Percentiles rank a stretch among this genome's conserved stretches.
phyloP scores from a whole-genome alignment of 2,888 invertebrate genomes.

The Polietes domitor region DNA sequence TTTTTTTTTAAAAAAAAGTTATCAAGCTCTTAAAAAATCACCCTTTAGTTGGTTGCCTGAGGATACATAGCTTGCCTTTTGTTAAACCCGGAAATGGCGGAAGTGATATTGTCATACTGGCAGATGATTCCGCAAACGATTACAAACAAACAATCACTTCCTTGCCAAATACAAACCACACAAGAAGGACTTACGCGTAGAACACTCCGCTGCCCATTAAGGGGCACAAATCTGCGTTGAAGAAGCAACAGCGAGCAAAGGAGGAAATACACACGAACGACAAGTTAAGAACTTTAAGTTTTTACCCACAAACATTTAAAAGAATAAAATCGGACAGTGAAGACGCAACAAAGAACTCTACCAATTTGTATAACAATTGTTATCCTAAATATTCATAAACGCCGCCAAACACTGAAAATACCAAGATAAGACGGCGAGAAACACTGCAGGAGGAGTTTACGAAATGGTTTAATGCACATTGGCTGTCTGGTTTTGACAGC shows the following conservation, averaged over 20 bases:
- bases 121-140: neutral
- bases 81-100: conserved; percentile 9
- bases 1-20: too few species aligned
- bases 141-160: neutral
- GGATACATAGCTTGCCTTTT: too few species aligned
- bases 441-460: too few species aligned
- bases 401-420: neutral
- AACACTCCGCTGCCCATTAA: neutral
- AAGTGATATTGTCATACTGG: conserved; percentile 7
- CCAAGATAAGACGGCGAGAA: neutral
- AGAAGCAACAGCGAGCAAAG: neutral
- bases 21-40: too few species aligned
- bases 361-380: conserved; percentile 21
- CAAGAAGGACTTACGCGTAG: neutral
- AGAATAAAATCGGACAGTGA: too few species aligned
- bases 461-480: too few species aligned
- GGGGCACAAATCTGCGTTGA: neutral
- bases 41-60: too few species aligned
- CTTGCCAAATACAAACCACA: neutral
- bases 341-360: neutral
- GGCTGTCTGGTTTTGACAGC: neutral
- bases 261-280: neutral
- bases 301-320: neutral
- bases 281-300: neutral
- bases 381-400: conserved; percentile 20